phyloP scores from a whole-genome alignment of 2,888 invertebrate genomes.

The Pherbina coryleti region DNA sequence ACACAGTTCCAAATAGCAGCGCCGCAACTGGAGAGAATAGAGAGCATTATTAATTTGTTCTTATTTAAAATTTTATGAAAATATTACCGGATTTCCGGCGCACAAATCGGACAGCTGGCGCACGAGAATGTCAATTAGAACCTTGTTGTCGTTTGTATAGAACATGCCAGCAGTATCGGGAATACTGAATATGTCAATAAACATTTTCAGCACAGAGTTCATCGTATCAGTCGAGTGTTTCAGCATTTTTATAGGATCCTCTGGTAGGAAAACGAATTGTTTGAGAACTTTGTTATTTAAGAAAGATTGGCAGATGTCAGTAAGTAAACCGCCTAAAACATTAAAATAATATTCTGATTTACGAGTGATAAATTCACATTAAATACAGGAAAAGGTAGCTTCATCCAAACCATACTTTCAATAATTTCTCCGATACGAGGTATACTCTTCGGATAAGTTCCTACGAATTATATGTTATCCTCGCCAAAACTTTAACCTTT shows the following conservation, averaged over 20 bases:
- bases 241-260: conserved; percentile 88
- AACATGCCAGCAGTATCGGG: conserved; percentile 86
- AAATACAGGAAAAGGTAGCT: too few species aligned
- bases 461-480: too few species aligned
- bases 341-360: too few species aligned
- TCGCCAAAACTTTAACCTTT: too few species aligned
- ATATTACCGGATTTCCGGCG: conserved; percentile 82
- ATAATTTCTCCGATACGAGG: too few species aligned
- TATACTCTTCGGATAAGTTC: too few species aligned
- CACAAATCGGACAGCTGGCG: conserved; percentile 91
- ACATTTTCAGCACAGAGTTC: conserved; percentile 90
- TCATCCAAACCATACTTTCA: too few species aligned
- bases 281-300: background rate
- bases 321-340: background rate
- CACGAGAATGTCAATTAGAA: conserved; percentile 92
- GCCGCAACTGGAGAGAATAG: conserved; percentile 74
- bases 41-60: conserved; percentile 37
- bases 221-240: conserved; percentile 81
- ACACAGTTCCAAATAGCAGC: conserved; percentile 83
- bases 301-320: too few species aligned
- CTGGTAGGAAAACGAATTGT: conserved; percentile 71
- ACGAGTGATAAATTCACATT: too few species aligned
- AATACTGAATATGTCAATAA: conserved; percentile 86
- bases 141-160: conserved; percentile 95
- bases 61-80: background rate